Evolutionary conservation across 2,888 invertebrate species (phyloP), one percentile per base, ranked within the genome.

Genomic region (Athalia circularis): DNA sequence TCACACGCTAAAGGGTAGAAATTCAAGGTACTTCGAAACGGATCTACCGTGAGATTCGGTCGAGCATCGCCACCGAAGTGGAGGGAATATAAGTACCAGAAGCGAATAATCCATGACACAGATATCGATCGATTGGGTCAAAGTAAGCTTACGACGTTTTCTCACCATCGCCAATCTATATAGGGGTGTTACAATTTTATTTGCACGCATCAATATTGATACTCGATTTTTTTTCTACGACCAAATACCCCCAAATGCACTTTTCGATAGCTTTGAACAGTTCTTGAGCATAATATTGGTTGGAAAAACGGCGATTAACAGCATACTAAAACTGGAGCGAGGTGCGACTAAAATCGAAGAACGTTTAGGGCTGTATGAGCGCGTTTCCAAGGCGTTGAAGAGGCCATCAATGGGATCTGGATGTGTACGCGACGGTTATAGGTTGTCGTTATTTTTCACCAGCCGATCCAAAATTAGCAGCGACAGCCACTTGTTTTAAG

Each of bases 401-500:
- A 52, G 43, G 11, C 2, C 65, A 48, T 65, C 65, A 65, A 65
- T 65, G 65, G 65, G 65, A 65, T 48, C 13, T 65, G 47, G 68
- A 13, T 54, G 54, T 11, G 64, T 43, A 54, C n/a, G 45, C n/a
- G 70, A 57, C 70, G 70, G 47, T 45, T 15, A 45, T 45, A 29
- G 57, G 45, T 50, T 11, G 72, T 59, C 9, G 72, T 72, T 75
- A 75, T 62, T 75, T 75, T 75, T 75, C 75, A 75, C 61, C 61
- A 50, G 29, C 29, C 29, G 15, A 50, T 75, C 75, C 75, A 75
- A 75, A 75, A 75, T 75, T 75, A 80, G 76, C 80, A 79, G 79
- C 81, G 80, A 81, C 82, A 81, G 83, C 85, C 83, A 84, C 83
- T 85, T 85, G 84, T 84, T 84, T 85, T 80, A 77, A 82, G 77